Evolutionary conservation across 2,113 vertebrate species (phyloP).

Genomic region (Neogale vison): DNA sequence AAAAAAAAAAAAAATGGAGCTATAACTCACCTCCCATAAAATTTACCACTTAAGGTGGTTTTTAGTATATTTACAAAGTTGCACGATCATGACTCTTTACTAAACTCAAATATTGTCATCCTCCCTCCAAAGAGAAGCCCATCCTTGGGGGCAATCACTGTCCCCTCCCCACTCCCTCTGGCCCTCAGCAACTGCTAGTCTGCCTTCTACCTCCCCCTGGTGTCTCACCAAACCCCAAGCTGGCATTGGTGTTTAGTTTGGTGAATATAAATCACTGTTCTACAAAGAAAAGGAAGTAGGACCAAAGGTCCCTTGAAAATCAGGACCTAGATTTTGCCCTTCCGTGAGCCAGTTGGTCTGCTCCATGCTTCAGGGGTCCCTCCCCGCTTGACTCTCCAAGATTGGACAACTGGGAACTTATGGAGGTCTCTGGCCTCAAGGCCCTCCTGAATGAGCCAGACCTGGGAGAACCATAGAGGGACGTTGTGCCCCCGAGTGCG

Average conservation of each 20-base stretch:
- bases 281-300: neutral
- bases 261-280: neutral
- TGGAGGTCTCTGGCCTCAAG: neutral
- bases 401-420: neutral
- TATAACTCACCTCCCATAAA: neutral
- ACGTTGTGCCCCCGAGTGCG: neutral
- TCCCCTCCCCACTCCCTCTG: neutral
- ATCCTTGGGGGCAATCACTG: too few species aligned
- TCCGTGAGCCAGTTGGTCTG: neutral
- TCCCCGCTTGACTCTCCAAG: neutral
- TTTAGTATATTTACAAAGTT: neutral
- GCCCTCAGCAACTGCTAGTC: neutral
- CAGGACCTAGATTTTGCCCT: neutral
- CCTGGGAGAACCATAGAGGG: neutral
- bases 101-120: neutral
- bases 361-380: neutral
- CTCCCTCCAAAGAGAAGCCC: neutral
- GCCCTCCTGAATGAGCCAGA: accelerated
- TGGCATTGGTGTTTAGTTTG: too few species aligned
- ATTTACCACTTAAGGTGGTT: neutral
- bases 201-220: too few species aligned
- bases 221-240: neutral
- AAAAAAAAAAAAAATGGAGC: neutral
- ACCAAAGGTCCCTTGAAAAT: too few species aligned
- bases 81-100: neutral